A percentile compares a stretch with the other conserved stretches of the same genome.
Conservation (phyloP, 1,140 invertebrate genomes). For the Steinernema feltiae region DNA sequence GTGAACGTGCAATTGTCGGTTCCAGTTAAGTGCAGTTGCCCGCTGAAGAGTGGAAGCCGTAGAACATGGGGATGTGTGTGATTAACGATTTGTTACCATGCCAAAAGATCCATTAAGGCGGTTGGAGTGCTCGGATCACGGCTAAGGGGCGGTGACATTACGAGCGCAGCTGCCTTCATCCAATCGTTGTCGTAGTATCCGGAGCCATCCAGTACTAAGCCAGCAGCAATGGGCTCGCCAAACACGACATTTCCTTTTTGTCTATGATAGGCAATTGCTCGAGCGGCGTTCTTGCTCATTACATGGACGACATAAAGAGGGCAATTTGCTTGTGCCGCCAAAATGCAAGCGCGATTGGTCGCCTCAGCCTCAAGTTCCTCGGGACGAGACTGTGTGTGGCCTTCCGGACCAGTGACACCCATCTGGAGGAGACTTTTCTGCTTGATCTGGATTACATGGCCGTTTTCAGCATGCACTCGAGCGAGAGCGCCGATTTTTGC, state of each 20-base stretch:
- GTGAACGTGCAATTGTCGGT: slow-evolving; percentile 96
- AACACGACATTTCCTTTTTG: slow-evolving; percentile 70
- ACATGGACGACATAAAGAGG: slow-evolving; percentile 93
- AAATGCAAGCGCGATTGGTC: slow-evolving; percentile 81
- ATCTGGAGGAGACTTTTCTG: slow-evolving; percentile 73
- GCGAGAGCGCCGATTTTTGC: slow-evolving; percentile 71
- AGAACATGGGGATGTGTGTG: neutral
- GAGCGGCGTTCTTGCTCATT: slow-evolving; percentile 81
- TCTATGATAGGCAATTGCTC: slow-evolving; percentile 70
- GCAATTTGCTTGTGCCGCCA: slow-evolving; percentile 81
- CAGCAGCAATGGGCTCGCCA: slow-evolving; percentile 85
- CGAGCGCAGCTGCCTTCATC: slow-evolving; percentile 63
- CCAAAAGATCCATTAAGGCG: slow-evolving; percentile 75
- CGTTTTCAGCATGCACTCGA: slow-evolving; percentile 95
- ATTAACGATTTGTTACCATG: slow-evolving; percentile 66
- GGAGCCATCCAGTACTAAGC: slow-evolving; percentile 73
- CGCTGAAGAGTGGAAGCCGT: slow-evolving; percentile 63
- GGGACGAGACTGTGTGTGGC: slow-evolving; percentile 86
- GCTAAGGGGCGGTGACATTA: slow-evolving; percentile 78
- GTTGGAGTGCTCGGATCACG: slow-evolving; percentile 74
- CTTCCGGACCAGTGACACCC: slow-evolving; percentile 89
- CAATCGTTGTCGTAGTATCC: slow-evolving; percentile 70
- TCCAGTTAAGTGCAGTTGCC: slow-evolving; percentile 80
- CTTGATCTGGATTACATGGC: slow-evolving; percentile 82
- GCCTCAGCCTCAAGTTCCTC: slow-evolving; percentile 97